These are phyloP conservation scores for Antheraea assamensis DNA, from an alignment of 2,888 invertebrate species.

Conservation along the genomic window DNA sequence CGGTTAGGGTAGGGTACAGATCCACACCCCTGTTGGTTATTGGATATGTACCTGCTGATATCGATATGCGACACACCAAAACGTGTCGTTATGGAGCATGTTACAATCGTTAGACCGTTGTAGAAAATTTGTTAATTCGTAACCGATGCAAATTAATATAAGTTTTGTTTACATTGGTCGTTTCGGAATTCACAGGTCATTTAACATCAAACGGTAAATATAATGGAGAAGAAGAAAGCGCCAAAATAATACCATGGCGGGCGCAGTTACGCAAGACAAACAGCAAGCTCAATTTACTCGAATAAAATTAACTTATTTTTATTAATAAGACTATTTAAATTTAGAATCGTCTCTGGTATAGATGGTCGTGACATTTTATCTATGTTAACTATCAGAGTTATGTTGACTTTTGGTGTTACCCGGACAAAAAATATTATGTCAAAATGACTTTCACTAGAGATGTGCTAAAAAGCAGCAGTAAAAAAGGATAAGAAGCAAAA, in stretches of 20 bases:
- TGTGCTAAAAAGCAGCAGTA: neutral
- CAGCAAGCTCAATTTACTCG: constrained; percentile 92
- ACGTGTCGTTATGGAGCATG: no score
- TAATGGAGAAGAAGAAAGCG: constrained; percentile 81
- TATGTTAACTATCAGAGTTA: neutral
- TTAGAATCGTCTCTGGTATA: constrained; percentile 14
- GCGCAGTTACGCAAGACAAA: constrained; percentile 94
- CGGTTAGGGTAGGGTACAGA: no score
- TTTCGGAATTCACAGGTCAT: constrained; percentile 52
- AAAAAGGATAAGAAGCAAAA: constrained; percentile 2
- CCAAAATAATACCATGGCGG: constrained; percentile 93
- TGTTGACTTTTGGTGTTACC: neutral
- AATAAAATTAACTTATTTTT: constrained; percentile 57
- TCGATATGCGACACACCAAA: no score
- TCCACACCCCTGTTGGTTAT: no score
- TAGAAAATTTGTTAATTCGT: no score
- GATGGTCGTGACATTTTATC: constrained; percentile 6
- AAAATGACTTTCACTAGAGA: neutral
- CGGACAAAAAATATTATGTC: neutral
- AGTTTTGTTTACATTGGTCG: constrained; percentile 8
- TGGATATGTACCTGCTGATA: no score
- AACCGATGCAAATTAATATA: no score
- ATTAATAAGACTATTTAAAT: constrained; percentile 16
- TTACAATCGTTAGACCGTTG: no score
- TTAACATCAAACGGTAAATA: constrained; percentile 65